These are phyloP conservation scores for Crypturellus undulatus DNA, from an alignment of 2,113 vertebrate genomes.

Conservation along the genomic window DNA sequence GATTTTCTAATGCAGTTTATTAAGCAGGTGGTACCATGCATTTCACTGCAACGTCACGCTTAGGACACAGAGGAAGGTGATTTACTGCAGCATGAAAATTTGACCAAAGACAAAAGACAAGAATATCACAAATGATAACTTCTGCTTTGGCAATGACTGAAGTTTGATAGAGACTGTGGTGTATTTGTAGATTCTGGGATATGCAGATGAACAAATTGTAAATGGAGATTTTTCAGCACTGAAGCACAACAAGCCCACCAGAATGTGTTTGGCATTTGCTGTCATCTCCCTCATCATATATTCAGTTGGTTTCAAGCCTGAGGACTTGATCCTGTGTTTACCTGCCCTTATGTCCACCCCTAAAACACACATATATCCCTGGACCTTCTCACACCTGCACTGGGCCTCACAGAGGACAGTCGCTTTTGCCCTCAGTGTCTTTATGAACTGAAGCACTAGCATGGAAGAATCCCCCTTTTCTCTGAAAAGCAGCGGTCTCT, in stretches of 20 bases:
- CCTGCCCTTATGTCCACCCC: not conserved
- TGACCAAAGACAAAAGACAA: conserved; percentile 19
- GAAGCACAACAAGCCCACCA: not conserved
- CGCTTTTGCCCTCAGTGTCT: not conserved
- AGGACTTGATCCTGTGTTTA: not conserved
- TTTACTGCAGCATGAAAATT: not conserved
- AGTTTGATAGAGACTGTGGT: not conserved
- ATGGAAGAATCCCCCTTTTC: not conserved
- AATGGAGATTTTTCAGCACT: not conserved
- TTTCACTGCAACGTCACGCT: not conserved
- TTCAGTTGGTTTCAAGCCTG: not conserved
- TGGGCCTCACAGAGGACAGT: not conserved
- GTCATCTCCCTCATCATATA: not conserved
- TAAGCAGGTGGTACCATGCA: conserved; percentile 6
- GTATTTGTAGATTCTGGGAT: not conserved
- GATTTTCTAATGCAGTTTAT: not conserved
- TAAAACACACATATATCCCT: not conserved
- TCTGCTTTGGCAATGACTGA: not conserved
- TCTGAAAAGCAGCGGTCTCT: conserved; percentile 30
- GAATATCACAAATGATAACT: not conserved
- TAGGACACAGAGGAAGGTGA: not conserved
- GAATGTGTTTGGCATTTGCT: not conserved
- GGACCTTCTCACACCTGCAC: not conserved
- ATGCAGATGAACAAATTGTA: not conserved
- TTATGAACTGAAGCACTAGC: not conserved